A percentile compares a stretch with the other conserved stretches of the same genome.
These are phyloP conservation scores for Dascyllus trimaculatus DNA, from an alignment of 2,113 vertebrate species.

Conservation along the genomic window DNA sequence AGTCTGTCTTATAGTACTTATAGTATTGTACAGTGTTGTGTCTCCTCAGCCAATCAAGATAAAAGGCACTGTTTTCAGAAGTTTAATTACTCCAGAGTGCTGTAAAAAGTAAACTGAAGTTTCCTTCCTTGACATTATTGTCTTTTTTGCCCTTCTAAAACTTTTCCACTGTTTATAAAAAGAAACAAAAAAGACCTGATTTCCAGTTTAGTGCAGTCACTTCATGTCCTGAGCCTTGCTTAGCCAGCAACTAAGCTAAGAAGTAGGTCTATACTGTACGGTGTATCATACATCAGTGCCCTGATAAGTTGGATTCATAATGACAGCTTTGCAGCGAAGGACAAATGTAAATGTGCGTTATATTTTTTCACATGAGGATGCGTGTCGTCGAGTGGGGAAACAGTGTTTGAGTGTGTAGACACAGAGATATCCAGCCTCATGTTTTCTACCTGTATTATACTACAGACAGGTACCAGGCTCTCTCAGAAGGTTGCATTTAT, in stretches of 20 bases:
- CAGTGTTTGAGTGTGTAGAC: not conserved
- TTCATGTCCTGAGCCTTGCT: slow-evolving; percentile 19
- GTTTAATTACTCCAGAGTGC: too few species aligned
- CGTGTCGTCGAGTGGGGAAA: too few species aligned
- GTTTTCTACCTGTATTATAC: not conserved
- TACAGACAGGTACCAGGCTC: not conserved
- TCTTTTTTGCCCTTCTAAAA: not conserved
- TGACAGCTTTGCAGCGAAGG: not conserved
- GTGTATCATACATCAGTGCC: not conserved
- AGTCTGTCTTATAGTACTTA: too few species aligned
- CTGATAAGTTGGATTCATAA: not conserved
- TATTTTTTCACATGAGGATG: too few species aligned
- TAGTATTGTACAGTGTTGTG: too few species aligned
- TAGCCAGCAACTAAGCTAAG: slow-evolving; percentile 3
- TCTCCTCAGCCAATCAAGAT: too few species aligned
- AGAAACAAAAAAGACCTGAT: slow-evolving; percentile 25
- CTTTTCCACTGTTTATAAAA: not conserved
- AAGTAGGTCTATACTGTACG: not conserved
- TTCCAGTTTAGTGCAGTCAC: slow-evolving; percentile 11
- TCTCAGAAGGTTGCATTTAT: not conserved
- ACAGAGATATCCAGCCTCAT: too few species aligned
- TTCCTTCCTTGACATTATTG: not conserved
- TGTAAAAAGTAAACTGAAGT: too few species aligned
- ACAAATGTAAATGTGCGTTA: not conserved
- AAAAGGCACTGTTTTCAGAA: not conserved